Conservation (phyloP, 2,888 invertebrate genomes). For the Amphipoea lucens region DNA sequence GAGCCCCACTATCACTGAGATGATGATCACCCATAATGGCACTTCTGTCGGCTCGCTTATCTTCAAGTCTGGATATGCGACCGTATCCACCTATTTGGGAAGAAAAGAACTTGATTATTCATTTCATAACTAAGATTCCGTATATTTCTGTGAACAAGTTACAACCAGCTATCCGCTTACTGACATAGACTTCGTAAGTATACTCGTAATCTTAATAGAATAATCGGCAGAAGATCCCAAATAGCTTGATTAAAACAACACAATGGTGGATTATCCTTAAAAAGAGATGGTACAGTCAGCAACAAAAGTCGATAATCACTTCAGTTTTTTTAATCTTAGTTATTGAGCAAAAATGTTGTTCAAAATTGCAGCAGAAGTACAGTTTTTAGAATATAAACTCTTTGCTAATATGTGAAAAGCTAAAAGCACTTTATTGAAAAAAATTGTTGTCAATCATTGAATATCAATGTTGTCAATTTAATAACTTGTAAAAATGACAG, state of each 20-base stretch:
- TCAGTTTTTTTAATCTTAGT: too few species aligned
- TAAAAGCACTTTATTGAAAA: too few species aligned
- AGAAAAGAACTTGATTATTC: constrained; percentile 37
- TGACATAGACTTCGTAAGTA: neutral
- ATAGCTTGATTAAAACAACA: too few species aligned
- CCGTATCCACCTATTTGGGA: constrained; percentile 93
- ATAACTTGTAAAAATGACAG: too few species aligned
- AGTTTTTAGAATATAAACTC: too few species aligned
- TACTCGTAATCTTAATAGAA: too few species aligned
- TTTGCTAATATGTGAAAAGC: too few species aligned
- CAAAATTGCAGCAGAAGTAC: too few species aligned
- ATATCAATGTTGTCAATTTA: too few species aligned
- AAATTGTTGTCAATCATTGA: too few species aligned
- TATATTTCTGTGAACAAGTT: neutral
- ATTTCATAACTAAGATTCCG: neutral
- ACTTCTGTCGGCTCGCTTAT: constrained; percentile 94
- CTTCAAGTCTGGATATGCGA: constrained; percentile 95
- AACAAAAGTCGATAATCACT: too few species aligned
- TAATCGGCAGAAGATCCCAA: neutral
- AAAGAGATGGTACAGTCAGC: neutral
- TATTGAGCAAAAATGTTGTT: too few species aligned
- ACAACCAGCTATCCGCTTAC: neutral
- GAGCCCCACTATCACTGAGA: constrained; percentile 95
- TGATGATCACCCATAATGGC: constrained; percentile 96
- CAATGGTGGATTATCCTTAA: neutral